Evolutionary conservation across 2,113 vertebrate species (phyloP), one percentile per base, ranked within the genome.

Genomic region (Columbina picui): DNA sequence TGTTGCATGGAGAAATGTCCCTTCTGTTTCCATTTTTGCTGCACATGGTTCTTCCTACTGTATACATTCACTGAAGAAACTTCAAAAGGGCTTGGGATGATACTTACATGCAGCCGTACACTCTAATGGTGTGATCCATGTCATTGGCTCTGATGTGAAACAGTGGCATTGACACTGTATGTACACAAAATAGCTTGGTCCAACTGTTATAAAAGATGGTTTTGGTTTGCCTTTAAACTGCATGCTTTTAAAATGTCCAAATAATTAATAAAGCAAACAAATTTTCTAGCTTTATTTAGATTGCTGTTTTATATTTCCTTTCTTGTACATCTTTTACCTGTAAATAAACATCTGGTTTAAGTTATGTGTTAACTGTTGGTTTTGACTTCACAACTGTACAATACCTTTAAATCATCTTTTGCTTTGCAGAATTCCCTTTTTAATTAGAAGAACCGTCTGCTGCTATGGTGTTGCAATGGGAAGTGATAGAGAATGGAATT

Each of bases 401-500:
- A 10, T 69, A 47, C 16, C 29, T 79, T 75, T 57, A 61, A 73
- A 92, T 30, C 2, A 1, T 84, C 15, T 97, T 96, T 65, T 97
- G 18, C 82, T 69, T 97, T 98, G 47, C 97, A 98, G 98, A 94
- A 97, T 98, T 95, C 98, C 97, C 64, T 36, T 80, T 82, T 91
- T 90, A 8, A 92, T 98, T 93, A 97, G 89, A 96, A 87, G n/a
- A 68, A 67, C 89, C 1, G 59, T 98, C 81, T 97, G 94, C 76
- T 98, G 98, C 90, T 98, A 98, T 84, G 98, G 94, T 68, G 26
- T 98, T 93, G 98, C 96, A 82, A 7, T 73, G 71, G 98, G 98
- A 95, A 97, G 83, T 70, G 97, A 98, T 23, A 95, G 97, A 95
- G 98, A 98, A 92, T 98, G 98, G 98, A 96, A 98, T 50, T 98